Evolutionary conservation across 1,140 invertebrate genomes (phyloP).

Genomic region (Vanessa tameamea): DNA sequence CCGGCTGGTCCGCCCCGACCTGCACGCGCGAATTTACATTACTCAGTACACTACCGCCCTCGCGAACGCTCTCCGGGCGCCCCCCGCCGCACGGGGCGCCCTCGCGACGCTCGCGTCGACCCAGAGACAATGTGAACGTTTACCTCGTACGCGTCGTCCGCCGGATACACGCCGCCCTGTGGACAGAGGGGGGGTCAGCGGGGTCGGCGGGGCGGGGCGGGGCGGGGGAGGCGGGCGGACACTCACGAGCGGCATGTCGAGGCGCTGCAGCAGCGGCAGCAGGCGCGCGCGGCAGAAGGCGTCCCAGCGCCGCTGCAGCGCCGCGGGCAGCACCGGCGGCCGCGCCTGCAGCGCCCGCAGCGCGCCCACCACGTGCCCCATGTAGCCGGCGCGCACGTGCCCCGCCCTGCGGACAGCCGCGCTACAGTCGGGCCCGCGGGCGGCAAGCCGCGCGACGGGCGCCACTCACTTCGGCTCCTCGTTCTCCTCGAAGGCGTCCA

Average conservation of each 20-base stretch:
- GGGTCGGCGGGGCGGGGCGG: neutral
- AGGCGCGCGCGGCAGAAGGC: slow-evolving; percentile 4
- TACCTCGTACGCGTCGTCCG: neutral
- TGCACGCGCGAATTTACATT: neutral
- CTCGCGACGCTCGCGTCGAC: too few species aligned
- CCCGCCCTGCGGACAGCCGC: slow-evolving; percentile 20
- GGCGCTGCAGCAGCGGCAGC: slow-evolving; percentile 3
- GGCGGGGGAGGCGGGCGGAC: slow-evolving; percentile 3
- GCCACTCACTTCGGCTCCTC: slow-evolving; percentile 77
- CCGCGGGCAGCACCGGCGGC: slow-evolving; percentile 1
- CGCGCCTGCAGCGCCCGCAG: slow-evolving; percentile 43
- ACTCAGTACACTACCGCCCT: too few species aligned
- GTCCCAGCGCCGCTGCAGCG: slow-evolving; percentile 13
- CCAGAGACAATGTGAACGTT: too few species aligned
- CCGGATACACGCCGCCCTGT: too few species aligned
- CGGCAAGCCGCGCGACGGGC: neutral
- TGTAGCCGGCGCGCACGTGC: slow-evolving; percentile 71
- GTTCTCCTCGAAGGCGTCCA: slow-evolving; percentile 81
- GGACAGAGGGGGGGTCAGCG: neutral
- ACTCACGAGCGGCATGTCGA: slow-evolving; percentile 17
- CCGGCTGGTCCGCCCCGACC: neutral
- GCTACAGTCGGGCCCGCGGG: slow-evolving; percentile 53
- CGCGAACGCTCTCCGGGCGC: too few species aligned
- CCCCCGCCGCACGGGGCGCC: too few species aligned
- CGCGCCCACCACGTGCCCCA: slow-evolving; percentile 80